Conservation (phyloP, 2,888 invertebrate genomes). For the Ophion ellenae region DNA sequence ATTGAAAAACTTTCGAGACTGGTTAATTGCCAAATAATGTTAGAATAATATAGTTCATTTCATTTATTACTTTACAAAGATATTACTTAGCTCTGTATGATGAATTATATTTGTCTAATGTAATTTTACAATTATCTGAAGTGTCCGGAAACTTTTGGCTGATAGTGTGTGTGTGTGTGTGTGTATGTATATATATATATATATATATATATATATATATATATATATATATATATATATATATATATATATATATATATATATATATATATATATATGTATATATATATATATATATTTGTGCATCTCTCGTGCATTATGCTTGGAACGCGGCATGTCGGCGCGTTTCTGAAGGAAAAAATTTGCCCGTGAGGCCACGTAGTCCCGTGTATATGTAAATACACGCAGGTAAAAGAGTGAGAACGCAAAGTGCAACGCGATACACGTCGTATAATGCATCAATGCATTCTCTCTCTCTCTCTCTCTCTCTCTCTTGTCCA, state of each 20-base stretch:
- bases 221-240: neutral
- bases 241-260: too few relatives aligned
- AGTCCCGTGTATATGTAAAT: neutral
- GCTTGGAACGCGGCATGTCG: constrained; percentile 40
- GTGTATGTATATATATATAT: too few relatives aligned
- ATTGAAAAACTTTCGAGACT: too few relatives aligned
- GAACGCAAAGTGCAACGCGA: constrained; percentile 47
- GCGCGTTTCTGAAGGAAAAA: constrained; percentile 39
- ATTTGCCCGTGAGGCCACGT: constrained; percentile 17
- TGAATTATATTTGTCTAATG: too few relatives aligned
- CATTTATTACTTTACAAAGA: too few relatives aligned
- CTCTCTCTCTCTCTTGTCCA: neutral
- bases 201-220: neutral
- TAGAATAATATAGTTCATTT: too few relatives aligned
- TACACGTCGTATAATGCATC: constrained; percentile 53
- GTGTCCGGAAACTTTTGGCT: too few relatives aligned
- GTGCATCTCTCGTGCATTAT: constrained; percentile 36
- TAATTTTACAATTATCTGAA: too few relatives aligned
- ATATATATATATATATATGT: neutral
- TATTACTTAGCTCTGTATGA: too few relatives aligned
- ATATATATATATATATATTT: neutral
- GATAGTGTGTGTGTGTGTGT: too few relatives aligned
- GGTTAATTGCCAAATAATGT: too few relatives aligned
- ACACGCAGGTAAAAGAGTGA: constrained; percentile 12
- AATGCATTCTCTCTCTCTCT: constrained; percentile 49